Evolutionary conservation across 2,797 vertebrate genomes (phyloP), one percentile per base, ranked within the genome.

Genomic region (Harpagifer antarcticus): DNA sequence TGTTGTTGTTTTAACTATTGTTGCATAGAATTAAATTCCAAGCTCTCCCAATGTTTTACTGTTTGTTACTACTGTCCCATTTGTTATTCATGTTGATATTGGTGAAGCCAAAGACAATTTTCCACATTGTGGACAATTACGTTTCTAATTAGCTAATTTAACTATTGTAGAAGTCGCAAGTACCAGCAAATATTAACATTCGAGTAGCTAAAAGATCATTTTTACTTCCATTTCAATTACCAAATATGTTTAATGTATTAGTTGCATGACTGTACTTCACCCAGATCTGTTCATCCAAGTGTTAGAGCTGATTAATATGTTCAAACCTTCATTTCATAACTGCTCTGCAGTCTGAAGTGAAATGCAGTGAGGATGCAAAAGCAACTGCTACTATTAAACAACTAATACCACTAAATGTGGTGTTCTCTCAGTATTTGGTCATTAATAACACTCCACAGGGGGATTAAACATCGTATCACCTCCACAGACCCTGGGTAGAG

Each of bases 361-460:
- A 23, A 23, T 63, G 20, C 68, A 73, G 31, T 15, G 54, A 57
- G 4, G 40, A 17, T 23, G 37, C 14, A 56, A 44, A 64, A 45
- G 16, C 16, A 37, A 20, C 62, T 19, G 15, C 44, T 67, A 27
- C 23, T 33, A 17, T 13, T 15, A 58, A 54, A 27, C 17, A 9
- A 27, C n/a, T 19, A 12, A 19, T n/a, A 40, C 43, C 1, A 1
- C 2, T 27, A 2, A 1, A 50, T 44, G 14, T 17, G 45, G 3
- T 43, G n/a, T 58, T 64, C 8, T 44, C 6, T 68, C 15, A 54
- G 19, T 31, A 57, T 53, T 42, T 53, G 42, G 53, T 73, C 45
- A 64, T 78, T 31, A 42, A 73, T 69, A 52, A 67, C 68, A 53
- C 57, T 76, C 9, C 54, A 16, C 54, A 16, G 60, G 43, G 55